These are phyloP conservation scores for Cynocephalus volans DNA, from an alignment of 2,113 vertebrate genomes.

Conservation along the genomic window DNA sequence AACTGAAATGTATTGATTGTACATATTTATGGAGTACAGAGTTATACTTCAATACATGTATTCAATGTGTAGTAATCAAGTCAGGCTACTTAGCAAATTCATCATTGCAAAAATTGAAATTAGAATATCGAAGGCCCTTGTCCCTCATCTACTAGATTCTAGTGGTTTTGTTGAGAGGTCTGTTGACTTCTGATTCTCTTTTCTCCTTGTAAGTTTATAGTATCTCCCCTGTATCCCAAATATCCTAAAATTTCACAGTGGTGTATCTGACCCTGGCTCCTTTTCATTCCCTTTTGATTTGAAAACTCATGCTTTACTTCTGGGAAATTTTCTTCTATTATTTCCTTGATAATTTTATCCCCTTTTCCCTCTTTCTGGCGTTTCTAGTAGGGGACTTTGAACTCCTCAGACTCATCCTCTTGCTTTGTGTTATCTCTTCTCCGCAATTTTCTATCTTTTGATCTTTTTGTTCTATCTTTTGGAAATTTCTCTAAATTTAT, in stretches of 20 bases:
- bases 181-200: neutral
- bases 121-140: neutral
- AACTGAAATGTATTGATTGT: no score
- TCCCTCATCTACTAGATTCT: neutral
- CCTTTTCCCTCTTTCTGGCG: neutral
- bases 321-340: neutral
- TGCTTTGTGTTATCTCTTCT: neutral
- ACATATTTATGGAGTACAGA: no score
- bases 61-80: no score
- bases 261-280: neutral
- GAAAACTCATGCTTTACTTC: conserved; percentile 6
- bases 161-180: neutral
- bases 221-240: neutral
- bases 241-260: neutral
- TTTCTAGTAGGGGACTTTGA: neutral
- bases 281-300: neutral
- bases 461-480: neutral
- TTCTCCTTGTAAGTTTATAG: neutral
- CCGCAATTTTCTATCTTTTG: neutral
- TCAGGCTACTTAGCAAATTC: no score
- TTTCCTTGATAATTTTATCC: neutral
- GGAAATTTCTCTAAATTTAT: conserved; percentile 1
- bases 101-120: no score
- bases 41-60: no score
- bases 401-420: neutral